phyloP scores from a whole-genome alignment of 2,888 invertebrate genomes.

The Drosophila stalkeri region DNA sequence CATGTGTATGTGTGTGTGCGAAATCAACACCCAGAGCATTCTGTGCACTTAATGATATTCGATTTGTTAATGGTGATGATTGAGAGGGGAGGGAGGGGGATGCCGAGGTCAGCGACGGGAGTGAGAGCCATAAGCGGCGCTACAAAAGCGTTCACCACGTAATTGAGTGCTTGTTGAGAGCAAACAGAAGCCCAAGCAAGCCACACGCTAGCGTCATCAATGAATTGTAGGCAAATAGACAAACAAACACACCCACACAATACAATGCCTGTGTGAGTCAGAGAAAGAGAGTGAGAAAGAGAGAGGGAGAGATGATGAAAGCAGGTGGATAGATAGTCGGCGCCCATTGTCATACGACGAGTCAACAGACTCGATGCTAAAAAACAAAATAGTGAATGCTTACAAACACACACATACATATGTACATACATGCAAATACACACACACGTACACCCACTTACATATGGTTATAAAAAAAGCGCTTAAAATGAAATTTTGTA shows the following conservation, averaged over 20 bases:
- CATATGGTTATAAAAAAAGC: slow-evolving; percentile 5
- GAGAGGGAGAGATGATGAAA: slow-evolving; percentile 3
- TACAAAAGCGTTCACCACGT: slow-evolving; percentile 41
- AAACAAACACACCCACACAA: slow-evolving; percentile 28
- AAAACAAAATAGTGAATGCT: slow-evolving; percentile 9
- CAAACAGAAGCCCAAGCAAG: slow-evolving; percentile 50
- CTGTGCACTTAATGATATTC: slow-evolving; percentile 22
- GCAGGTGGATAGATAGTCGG: slow-evolving; percentile 40
- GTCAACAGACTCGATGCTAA: slow-evolving; percentile 7
- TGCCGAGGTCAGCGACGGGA: not conserved
- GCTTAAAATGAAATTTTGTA: slow-evolving; percentile 5
- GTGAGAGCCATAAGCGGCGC: slow-evolving; percentile 18
- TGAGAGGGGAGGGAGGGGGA: not conserved
- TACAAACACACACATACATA: not conserved
- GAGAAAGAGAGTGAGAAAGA: slow-evolving; percentile 4
- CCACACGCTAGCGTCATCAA: slow-evolving; percentile 46
- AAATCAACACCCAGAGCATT: slow-evolving; percentile 17
- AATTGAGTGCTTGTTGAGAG: slow-evolving; percentile 57
- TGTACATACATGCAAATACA: not conserved
- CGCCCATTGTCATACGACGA: slow-evolving; percentile 27
- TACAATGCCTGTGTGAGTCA: slow-evolving; percentile 2
- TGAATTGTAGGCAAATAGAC: slow-evolving; percentile 35
- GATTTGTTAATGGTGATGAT: slow-evolving; percentile 4
- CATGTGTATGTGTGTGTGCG: not conserved
- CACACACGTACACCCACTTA: slow-evolving; percentile 6